phyloP scores from a whole-genome alignment of 37 sponge, comb jelly and placozoan species.

The Amphimedon queenslandica region DNA sequence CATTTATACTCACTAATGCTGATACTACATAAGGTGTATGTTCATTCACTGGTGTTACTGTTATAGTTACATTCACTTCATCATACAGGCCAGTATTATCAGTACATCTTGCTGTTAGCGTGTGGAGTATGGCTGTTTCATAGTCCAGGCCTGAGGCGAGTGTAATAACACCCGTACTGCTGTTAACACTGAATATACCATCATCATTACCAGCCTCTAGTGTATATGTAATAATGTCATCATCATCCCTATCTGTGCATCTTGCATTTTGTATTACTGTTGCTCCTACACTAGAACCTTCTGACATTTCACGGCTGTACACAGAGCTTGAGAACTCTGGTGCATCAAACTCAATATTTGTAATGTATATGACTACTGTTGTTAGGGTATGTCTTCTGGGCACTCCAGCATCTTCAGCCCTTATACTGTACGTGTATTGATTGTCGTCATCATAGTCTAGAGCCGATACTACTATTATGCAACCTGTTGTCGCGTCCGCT shows the following conservation, averaged over 20 bases:
- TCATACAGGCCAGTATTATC: slow-evolving; percentile 15
- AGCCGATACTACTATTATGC: slow-evolving; percentile 20
- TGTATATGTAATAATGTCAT: slow-evolving; percentile 22
- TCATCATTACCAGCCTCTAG: slow-evolving; percentile 31
- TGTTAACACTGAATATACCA: slow-evolving; percentile 25
- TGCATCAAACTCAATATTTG: slow-evolving; percentile 23
- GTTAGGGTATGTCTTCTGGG: neutral
- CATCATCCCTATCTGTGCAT: slow-evolving; percentile 30
- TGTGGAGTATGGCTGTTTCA: slow-evolving; percentile 15
- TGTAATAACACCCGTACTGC: slow-evolving; percentile 30
- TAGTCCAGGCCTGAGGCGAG: slow-evolving; percentile 20
- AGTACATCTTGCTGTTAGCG: slow-evolving; percentile 22
- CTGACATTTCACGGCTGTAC: slow-evolving; percentile 14
- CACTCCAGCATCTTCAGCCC: slow-evolving; percentile 31
- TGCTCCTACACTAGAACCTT: slow-evolving; percentile 18
- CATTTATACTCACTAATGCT: neutral
- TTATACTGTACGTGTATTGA: slow-evolving; percentile 12
- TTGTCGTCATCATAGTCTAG: slow-evolving; percentile 2
- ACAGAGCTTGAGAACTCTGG: slow-evolving; percentile 24
- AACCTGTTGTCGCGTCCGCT: slow-evolving; percentile 13
- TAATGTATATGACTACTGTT: slow-evolving; percentile 10
- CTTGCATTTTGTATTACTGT: neutral
- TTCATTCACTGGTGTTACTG: slow-evolving; percentile 54
- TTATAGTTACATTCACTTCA: slow-evolving; percentile 12
- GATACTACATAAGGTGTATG: slow-evolving; percentile 19